Evolutionary conservation across 2,113 vertebrate species (phyloP), one percentile per base, ranked within the genome.

Genomic region (Nymphicus hollandicus): DNA sequence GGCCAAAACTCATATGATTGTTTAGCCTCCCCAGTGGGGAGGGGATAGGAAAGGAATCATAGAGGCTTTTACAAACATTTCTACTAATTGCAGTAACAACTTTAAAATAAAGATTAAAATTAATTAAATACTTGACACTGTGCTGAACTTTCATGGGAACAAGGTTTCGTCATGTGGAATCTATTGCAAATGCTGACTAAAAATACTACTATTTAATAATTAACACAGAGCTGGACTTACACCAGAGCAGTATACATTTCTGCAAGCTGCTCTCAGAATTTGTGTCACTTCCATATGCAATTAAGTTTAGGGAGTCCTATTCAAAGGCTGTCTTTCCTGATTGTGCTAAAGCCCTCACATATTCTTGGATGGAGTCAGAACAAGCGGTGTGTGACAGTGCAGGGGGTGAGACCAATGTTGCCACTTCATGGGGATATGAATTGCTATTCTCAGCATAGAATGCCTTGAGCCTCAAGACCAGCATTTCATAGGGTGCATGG

Each of bases 371-470:
- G 41, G 35, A 4, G 65, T 55, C 10, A 2, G 52, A 63, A 43
- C 14, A 25, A 39, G 29, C 1, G 0, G n/a, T 4, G 3, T 11
- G 52, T 9, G 64, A 5, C 25, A 24, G 39, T 0, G 7, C 82
- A 14, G 69, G 18, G 33, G 8, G 0, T 23, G 86, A 58, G 64
- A 60, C 92, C 50, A 12, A 68, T 0, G 0, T 12, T 46, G 22
- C 20, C 10, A 0, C 37, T 64, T 49, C 1, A 2, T 0, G 22
- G 22, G 53, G 18, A 4, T 9, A 8, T 0, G 25, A 70, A 4
- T 10, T 43, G 49, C 25, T 23, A n/a, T 5, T 31, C 47, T 47
- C 81, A 50, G 64, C 63, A 7, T 0, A 33, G 44, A 7, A n/a
- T 2, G 37, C 18, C 17, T 39, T 2, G 7, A 43, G 69, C 7